These are phyloP conservation scores for Pseudochromis fuscus DNA, from an alignment of 2,797 vertebrate genomes.

Conservation along the genomic window DNA sequence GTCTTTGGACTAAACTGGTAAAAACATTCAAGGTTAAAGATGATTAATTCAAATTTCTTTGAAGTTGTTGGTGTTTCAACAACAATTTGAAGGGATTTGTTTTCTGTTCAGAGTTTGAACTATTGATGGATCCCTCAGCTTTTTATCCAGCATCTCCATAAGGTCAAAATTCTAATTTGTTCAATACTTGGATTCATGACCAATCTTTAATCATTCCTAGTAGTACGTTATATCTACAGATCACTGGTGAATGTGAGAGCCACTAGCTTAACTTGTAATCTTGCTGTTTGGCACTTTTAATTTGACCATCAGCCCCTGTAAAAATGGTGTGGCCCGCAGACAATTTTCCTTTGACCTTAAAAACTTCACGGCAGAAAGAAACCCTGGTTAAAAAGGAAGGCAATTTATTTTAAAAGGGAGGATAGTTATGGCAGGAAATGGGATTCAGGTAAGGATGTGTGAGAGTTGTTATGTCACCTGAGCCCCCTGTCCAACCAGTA, in stretches of 20 bases:
- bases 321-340: not conserved
- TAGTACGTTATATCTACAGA: not conserved
- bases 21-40: too few relatives aligned
- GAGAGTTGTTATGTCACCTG: slow-evolving; percentile 5
- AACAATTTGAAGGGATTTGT: too few relatives aligned
- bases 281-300: not conserved
- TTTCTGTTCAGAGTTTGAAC: not conserved
- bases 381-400: not conserved
- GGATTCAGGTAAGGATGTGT: not conserved
- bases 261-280: too few relatives aligned
- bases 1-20: too few relatives aligned
- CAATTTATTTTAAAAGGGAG: not conserved
- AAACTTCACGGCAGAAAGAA: not conserved
- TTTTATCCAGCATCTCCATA: not conserved
- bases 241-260: not conserved
- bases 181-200: not conserved
- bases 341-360: slow-evolving; percentile 16
- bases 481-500: not conserved
- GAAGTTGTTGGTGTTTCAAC: too few relatives aligned
- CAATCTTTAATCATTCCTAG: not conserved
- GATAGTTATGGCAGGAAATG: not conserved
- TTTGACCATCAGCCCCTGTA: slow-evolving; percentile 4
- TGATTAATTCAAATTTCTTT: too few relatives aligned
- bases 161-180: not conserved
- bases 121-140: too few relatives aligned